Base-by-base conservation (phyloP, 1,140 invertebrate genomes). In the Macrosteles quadrilineatus region DNA sequence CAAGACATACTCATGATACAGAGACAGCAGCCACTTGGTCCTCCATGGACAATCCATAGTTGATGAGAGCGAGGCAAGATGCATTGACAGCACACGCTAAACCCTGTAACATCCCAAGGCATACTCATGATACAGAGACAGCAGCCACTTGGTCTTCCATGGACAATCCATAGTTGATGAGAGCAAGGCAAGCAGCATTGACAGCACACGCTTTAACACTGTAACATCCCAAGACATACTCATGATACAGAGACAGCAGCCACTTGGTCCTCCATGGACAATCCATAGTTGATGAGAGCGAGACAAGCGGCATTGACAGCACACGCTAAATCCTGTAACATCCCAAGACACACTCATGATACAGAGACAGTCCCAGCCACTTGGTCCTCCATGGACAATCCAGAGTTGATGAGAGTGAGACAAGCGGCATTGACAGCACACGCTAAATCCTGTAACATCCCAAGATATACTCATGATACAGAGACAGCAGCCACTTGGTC, bases 131-230 rank as follows among this genome's bases (percentile, higher is more conserved):
- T 59, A n/a, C 21, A 36, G 85, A 84, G 0, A 92, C 84, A 0
- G 90, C 91, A n/a, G 90, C 92, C 73, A 95, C 86, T 31, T 90
- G 85, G 77, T 85, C 91, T 72, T 90, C 89, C 87, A 97, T 90
- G 14, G 89, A 84, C 17, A 96, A 78, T 27, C 92, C 89, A 1
- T 92, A 88, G 80, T 94, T 90, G 4, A 96, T 83, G 36, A 96
- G 80, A 0, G 93, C 91, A 27, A 96, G 79, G 78, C 91, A 95
- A 0, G 86, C 83, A 53, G 91, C 87, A 84, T 96, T 97, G n/a
- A 96, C 82, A 31, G 87, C 85, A 81, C 90, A 92, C 0, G 92
- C 87, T 47, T n/a, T n/a, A n/a, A n/a, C n/a, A n/a, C n/a, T n/a
- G n/a, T n/a, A n/a, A n/a, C n/a, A n/a, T 31, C 19, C 1, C 36